These are phyloP conservation scores for Ephydatia muelleri DNA, from an alignment of 37 sponge, comb jelly and placozoan species.

Conservation along the genomic window DNA sequence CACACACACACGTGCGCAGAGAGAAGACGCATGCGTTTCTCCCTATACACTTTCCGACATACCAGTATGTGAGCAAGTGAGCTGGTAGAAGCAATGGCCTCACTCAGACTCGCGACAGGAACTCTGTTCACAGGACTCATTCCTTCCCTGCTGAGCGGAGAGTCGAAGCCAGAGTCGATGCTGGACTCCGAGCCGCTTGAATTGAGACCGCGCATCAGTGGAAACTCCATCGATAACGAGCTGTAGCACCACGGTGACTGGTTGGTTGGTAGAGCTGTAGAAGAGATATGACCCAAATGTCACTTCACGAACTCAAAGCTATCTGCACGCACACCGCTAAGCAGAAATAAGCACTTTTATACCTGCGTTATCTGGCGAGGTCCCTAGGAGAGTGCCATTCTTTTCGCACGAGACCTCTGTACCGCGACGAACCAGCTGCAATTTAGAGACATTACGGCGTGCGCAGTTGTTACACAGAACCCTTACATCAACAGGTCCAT, in stretches of 20 bases:
- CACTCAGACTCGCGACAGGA: constrained; percentile 8
- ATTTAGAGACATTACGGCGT: background rate
- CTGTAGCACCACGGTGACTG: constrained; percentile 67
- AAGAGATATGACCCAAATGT: too few species aligned
- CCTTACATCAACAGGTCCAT: background rate
- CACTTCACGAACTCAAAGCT: too few species aligned
- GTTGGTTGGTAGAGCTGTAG: constrained; percentile 8
- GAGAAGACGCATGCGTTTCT: too few species aligned
- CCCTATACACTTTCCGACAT: background rate
- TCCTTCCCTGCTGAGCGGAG: constrained; percentile 2
- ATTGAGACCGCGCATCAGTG: constrained; percentile 39
- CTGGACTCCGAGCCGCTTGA: constrained; percentile 31
- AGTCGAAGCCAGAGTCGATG: constrained; percentile 64
- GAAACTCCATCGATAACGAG: constrained; percentile 40
- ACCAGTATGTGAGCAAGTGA: constrained; percentile 39
- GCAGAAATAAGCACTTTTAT: background rate
- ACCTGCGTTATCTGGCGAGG: background rate
- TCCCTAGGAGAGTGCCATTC: background rate
- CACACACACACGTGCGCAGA: background rate
- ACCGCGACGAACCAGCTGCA: background rate
- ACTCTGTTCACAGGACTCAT: background rate
- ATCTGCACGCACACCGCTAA: background rate
- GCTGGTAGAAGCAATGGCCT: background rate
- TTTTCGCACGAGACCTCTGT: background rate
- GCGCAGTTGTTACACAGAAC: background rate